phyloP scores from a whole-genome alignment of 2,888 invertebrate genomes.

The Acrobasis consociella region DNA sequence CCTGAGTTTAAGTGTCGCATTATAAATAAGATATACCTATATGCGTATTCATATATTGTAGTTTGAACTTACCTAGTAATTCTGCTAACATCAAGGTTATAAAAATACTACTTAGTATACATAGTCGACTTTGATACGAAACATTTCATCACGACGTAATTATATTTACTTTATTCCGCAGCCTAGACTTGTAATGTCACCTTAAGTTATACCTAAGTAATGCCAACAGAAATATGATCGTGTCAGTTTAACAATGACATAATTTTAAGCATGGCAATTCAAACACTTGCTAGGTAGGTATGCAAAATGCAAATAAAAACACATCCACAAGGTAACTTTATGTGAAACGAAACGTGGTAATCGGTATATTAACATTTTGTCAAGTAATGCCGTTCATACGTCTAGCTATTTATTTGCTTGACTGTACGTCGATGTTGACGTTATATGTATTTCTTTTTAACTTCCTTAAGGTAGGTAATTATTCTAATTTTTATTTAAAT shows the following conservation, averaged over 20 bases:
- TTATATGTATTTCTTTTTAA: background rate
- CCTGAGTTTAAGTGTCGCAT: no score
- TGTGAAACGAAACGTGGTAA: slow-evolving; percentile 29
- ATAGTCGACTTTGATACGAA: background rate
- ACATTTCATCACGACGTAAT: background rate
- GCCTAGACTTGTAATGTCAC: slow-evolving; percentile 10
- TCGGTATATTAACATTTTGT: slow-evolving; percentile 31
- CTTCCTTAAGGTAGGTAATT: no score
- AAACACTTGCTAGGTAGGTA: slow-evolving; percentile 40
- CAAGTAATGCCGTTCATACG: slow-evolving; percentile 30
- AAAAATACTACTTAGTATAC: background rate
- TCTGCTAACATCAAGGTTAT: no score
- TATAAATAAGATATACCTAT: no score
- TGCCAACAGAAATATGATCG: slow-evolving; percentile 29
- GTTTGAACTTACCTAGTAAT: no score
- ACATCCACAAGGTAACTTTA: slow-evolving; percentile 45
- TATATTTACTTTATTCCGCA: slow-evolving; percentile 23
- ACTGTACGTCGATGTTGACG: slow-evolving; percentile 11
- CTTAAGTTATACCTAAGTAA: slow-evolving; percentile 21
- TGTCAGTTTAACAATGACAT: slow-evolving; percentile 46
- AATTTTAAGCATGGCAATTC: slow-evolving; percentile 39
- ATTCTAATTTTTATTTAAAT: no score
- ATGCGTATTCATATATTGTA: no score
- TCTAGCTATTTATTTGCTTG: slow-evolving; percentile 33
- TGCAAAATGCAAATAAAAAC: slow-evolving; percentile 48